A percentile compares a stretch with the other conserved stretches of the same genome.
phyloP scores from a whole-genome alignment of 2,797 vertebrate genomes.

The Neosilurus mollespiculum region DNA sequence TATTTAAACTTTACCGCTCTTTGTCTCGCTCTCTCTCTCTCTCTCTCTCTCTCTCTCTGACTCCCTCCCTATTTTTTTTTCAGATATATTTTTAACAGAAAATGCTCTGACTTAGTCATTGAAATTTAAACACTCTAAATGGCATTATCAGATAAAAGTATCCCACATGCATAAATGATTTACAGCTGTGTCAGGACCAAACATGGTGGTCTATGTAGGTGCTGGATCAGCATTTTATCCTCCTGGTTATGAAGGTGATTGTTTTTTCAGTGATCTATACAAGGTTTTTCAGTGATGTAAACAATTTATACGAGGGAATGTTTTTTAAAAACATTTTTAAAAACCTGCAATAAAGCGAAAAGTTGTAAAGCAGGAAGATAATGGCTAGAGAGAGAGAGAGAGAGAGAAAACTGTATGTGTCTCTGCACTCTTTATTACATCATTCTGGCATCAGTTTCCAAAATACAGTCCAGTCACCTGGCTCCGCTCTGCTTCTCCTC shows the following conservation, averaged over 20 bases:
- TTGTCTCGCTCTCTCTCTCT: background rate
- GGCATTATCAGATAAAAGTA: background rate
- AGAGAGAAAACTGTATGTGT: conserved; percentile 23
- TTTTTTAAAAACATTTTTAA: too few species aligned
- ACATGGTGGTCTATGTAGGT: background rate
- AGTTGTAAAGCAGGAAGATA: background rate
- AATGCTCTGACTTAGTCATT: background rate
- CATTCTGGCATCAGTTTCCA: conserved; percentile 50
- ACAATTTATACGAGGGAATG: too few species aligned
- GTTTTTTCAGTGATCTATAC: too few species aligned
- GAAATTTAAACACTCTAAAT: background rate
- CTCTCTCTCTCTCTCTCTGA: background rate
- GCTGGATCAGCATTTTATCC: background rate
- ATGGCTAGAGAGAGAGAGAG: background rate
- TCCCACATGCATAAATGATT: background rate
- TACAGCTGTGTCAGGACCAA: background rate
- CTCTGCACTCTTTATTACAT: conserved; percentile 46
- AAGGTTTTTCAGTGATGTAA: too few species aligned
- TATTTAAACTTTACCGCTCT: background rate
- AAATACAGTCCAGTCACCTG: conserved; percentile 53
- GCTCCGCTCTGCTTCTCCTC: conserved; percentile 44
- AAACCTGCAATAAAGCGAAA: background rate
- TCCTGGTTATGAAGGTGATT: background rate
- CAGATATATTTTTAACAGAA: background rate
- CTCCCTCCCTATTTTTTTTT: background rate